These are phyloP conservation scores for Mormyrops boulengeri DNA, from an alignment of 2,797 vertebrate species.

Conservation along the genomic window DNA sequence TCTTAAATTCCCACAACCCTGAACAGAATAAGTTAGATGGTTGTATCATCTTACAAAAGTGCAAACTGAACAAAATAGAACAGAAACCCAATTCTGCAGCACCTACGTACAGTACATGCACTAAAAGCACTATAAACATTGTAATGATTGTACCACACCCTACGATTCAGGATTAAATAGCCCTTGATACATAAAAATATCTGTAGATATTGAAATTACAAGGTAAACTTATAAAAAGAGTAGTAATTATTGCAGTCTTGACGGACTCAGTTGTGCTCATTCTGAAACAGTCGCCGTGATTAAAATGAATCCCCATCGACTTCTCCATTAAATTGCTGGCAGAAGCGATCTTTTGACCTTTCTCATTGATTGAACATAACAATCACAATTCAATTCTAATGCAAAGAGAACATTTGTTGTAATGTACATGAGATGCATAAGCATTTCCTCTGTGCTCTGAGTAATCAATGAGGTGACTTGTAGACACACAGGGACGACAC, in stretches of 20 bases:
- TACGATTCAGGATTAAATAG: slow-evolving; percentile 31
- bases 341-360: slow-evolving; percentile 98
- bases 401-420: slow-evolving; percentile 99
- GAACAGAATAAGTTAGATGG: not conserved
- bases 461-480: slow-evolving; percentile 90
- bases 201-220: slow-evolving; percentile 91
- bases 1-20: not conserved
- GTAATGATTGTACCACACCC: slow-evolving; percentile 41
- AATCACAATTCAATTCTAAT: slow-evolving; percentile 99
- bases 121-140: not conserved
- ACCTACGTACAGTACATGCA: not conserved
- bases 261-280: slow-evolving; percentile 94
- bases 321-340: slow-evolving; percentile 99
- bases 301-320: slow-evolving; percentile 99
- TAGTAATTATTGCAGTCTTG: slow-evolving; percentile 95
- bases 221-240: slow-evolving; percentile 97
- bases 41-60: not conserved
- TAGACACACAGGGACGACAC: slow-evolving; percentile 61
- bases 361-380: slow-evolving; percentile 99
- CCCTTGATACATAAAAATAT: slow-evolving; percentile 67
- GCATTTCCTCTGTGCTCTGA: slow-evolving; percentile 90
- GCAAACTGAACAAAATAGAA: slow-evolving; percentile 40
- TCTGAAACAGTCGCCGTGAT: slow-evolving; percentile 97
- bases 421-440: slow-evolving; percentile 97
- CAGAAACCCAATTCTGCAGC: slow-evolving; percentile 20